Evolutionary conservation across 2,113 vertebrate genomes (phyloP), one percentile per base, ranked within the genome.

Genomic region (Coryphaenoides rupestris): DNA sequence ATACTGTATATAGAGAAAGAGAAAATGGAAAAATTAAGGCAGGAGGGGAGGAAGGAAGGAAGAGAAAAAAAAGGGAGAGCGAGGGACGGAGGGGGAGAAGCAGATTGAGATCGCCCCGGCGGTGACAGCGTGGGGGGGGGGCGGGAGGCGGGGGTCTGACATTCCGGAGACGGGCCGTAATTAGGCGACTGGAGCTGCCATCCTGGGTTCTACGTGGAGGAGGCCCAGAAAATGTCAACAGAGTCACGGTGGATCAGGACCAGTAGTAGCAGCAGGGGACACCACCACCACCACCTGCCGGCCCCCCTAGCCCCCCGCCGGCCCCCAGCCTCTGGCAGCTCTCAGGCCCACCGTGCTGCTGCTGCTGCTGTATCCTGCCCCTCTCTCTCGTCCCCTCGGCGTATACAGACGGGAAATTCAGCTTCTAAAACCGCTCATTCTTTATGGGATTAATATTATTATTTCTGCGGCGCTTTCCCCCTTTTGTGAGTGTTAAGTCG

Each of bases 151-250:
- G 23, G 70, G 55, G 69, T 63, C 78, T 69, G 69, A 69, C 84
- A 81, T 76, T 56, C 23, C 63, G 63, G 67, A 77, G 71, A 75
- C 67, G 57, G 23, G 75, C 60, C 82, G 33, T 80, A 83, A 88
- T 84, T 83, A 76, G 80, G 75, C 53, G 71, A 78, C 78, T 40
- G 76, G 78, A 75, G 75, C 82, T 68, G 60, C 65, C 83, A 57
- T 84, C 83, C 61, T 61, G 68, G 70, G 78, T 79, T 69, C 56
- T 69, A 22, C 59, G 33, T 22, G 69, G 74, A 84, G 58, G 78
- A 84, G 58, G 78, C 82, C 81, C 82, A 83, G 81, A 83, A 88
- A 89, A 88, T 83, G 85, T 80, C 87, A 84, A 75, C 79, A 73
- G 77, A 84, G 88, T 86, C 86, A 80, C 55, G 80, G 81, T 73